phyloP scores from a whole-genome alignment of 2,888 invertebrate genomes.

The Nebria salina region DNA sequence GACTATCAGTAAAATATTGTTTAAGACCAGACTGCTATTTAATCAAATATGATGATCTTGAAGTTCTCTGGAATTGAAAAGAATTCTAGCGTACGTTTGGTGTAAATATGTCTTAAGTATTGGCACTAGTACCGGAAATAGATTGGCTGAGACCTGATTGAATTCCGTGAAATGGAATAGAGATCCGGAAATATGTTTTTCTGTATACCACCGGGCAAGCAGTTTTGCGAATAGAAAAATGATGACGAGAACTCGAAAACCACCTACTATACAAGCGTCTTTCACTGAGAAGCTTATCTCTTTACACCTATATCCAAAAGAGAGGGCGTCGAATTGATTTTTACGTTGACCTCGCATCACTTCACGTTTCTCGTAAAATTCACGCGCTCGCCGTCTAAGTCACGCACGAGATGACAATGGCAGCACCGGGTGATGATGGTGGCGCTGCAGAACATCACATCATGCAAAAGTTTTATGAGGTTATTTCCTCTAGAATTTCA shows the following conservation, averaged over 20 bases:
- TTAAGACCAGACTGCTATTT: background rate
- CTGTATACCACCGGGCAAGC: background rate
- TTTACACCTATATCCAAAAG: background rate
- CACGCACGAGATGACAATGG: background rate
- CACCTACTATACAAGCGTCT: background rate
- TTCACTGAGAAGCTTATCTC: background rate
- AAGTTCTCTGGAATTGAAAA: background rate
- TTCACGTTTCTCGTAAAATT: background rate
- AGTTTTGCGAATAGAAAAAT: background rate
- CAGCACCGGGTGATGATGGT: background rate
- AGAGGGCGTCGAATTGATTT: conserved; percentile 11
- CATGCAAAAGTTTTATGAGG: conserved; percentile 40
- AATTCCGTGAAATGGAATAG: background rate
- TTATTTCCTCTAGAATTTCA: conserved; percentile 39
- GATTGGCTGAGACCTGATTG: conserved; percentile 15
- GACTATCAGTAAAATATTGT: too few relatives aligned
- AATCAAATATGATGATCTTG: background rate
- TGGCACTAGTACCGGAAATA: background rate
- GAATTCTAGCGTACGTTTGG: background rate
- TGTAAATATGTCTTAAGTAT: conserved; percentile 13
- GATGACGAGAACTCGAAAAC: background rate
- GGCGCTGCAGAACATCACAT: conserved; percentile 11
- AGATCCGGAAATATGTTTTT: background rate
- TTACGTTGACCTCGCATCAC: conserved; percentile 13
- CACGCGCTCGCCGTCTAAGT: background rate